phyloP scores from a whole-genome alignment of 1,140 invertebrate species.

The Ips nitidus region DNA sequence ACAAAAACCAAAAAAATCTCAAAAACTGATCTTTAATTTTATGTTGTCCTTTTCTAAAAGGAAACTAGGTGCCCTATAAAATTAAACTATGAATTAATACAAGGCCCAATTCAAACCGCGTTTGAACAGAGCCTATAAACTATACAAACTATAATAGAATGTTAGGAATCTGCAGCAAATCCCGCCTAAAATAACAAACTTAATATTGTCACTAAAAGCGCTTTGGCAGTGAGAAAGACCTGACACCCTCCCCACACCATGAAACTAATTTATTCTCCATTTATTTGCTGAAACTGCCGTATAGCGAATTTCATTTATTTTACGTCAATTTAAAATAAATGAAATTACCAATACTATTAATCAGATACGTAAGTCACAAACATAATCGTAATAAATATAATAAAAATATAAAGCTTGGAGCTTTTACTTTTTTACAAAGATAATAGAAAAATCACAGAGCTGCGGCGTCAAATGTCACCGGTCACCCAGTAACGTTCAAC shows the following conservation, averaged over 20 bases:
- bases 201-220: conserved; percentile 35
- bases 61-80: conserved; percentile 33
- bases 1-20: conserved; percentile 8
- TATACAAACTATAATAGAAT: neutral
- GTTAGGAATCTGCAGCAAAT: too few species aligned
- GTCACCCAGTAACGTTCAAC: conserved; percentile 22
- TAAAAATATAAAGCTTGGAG: conserved; percentile 39
- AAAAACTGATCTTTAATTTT: conserved; percentile 34
- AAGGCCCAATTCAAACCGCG: neutral
- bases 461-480: conserved; percentile 21
- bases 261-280: neutral
- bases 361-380: conserved; percentile 26
- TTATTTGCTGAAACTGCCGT: conserved; percentile 8
- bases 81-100: neutral
- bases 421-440: conserved; percentile 39
- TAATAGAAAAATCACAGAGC: conserved; percentile 42
- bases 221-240: conserved; percentile 38
- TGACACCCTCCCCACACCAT: conserved; percentile 31
- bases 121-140: neutral
- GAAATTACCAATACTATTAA: conserved; percentile 23
- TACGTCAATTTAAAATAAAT: conserved; percentile 14
- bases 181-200: conserved; percentile 12
- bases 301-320: conserved; percentile 24
- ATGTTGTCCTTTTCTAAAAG: conserved; percentile 14
- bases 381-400: conserved; percentile 35